Base-by-base conservation (phyloP, 2,888 invertebrate species). In the Siphlonurus alternatus region DNA sequence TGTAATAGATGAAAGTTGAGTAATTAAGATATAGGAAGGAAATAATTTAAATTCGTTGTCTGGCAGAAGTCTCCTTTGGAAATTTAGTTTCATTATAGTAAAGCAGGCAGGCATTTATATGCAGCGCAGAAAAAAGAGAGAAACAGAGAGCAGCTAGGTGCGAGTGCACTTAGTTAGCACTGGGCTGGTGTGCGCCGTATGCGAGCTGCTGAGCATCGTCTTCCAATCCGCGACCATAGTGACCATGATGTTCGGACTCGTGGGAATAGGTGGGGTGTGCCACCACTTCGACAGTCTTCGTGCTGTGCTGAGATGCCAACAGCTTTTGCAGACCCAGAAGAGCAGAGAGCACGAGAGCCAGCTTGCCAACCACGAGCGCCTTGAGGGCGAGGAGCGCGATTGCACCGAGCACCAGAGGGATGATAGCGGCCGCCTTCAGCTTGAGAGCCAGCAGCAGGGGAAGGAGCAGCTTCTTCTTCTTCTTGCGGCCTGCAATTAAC, bases 311-410 rank as follows among this genome's bases (percentile, higher is more conserved):
- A 61, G 83, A 81, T 62, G 83, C 85, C 61, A 89, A 76, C 2
- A 91, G 79, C 72, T 91, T 91, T 78, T 90, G 90, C 63, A 91
- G 76, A 0, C 88, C 90, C 66, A 91, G 83, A 66, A 90, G 80
- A 66, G 83, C 84, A 63, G 89, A 85, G 67, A 91, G 83, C 64
- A 89, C 79, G 23, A 92, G 80, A 2, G 91, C 90, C 67, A 91
- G 83, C 80, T 92, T 92, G 71, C 89, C 89, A 69, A 91, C 81
- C 72, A 90, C 77, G 69, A 92, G 80, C 67, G 91, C 91, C 81
- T 92, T 91, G 80, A 91, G 83, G 56, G 90, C 89, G 60, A 90
- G 80, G 67, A 91, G 80, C 64, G 89, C 90, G 71, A 91, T 83
- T 69, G 79, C 81, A 69, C 86, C 91, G 65, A 91, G 81, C 71